Conservation (phyloP, 2,888 invertebrate genomes). For the Trachelus troglodyta region DNA sequence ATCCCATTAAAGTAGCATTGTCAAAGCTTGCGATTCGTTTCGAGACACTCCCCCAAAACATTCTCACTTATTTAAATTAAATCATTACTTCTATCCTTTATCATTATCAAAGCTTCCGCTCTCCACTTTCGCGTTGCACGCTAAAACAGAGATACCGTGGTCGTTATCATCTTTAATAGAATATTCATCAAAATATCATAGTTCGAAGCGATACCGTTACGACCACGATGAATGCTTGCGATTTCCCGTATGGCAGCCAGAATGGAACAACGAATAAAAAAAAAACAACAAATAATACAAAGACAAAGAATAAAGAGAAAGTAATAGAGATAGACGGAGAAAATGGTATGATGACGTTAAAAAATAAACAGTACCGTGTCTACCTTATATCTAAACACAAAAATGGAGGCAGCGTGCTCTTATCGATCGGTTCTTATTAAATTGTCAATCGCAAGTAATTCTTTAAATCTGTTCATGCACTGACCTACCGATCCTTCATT, state of each 20-base stretch:
- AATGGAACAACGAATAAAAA: slow-evolving; percentile 49
- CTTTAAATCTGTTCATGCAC: not conserved
- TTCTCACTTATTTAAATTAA: not conserved
- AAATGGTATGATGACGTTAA: not conserved
- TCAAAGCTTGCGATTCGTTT: not conserved
- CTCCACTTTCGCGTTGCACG: not conserved
- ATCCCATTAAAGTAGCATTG: not conserved
- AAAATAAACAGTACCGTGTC: not conserved
- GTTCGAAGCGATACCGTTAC: not conserved
- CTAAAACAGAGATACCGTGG: not conserved
- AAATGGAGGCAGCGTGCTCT: not conserved
- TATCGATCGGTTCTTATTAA: not conserved
- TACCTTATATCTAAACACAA: not conserved
- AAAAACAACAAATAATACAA: slow-evolving; percentile 41
- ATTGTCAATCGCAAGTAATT: not conserved
- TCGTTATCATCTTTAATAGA: not conserved
- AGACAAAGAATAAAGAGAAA: slow-evolving; percentile 36
- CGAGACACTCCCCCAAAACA: not conserved
- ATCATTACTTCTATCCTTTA: not conserved
- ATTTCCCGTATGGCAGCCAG: slow-evolving; percentile 58
- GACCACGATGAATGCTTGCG: not conserved
- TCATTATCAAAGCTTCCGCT: not conserved
- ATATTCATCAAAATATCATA: not conserved
- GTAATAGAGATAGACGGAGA: not conserved
- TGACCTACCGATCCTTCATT: not conserved